phyloP scores from a whole-genome alignment of 2,888 invertebrate species.

The Andrena dorsata region DNA sequence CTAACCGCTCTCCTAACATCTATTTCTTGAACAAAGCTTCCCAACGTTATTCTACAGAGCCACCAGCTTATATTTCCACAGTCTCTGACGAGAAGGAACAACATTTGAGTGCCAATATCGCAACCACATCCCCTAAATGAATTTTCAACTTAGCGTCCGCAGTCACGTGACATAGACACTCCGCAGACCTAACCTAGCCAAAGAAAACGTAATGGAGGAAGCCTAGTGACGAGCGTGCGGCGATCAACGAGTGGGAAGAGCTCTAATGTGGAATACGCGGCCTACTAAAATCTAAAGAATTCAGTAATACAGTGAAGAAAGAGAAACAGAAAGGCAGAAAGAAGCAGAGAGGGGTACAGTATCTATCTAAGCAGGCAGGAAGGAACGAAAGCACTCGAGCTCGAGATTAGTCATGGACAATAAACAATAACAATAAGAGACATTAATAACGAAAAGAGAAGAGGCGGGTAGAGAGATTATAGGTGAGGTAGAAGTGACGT shows the following conservation, averaged over 20 bases:
- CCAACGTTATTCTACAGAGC: too few relatives aligned
- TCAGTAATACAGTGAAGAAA: constrained; percentile 18
- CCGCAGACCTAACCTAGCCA: not conserved
- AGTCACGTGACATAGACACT: constrained; percentile 24
- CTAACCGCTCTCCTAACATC: too few relatives aligned
- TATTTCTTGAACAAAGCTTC: too few relatives aligned
- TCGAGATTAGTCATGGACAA: constrained; percentile 53
- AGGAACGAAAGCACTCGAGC: constrained; percentile 65
- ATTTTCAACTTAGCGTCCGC: not conserved
- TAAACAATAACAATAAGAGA: constrained; percentile 61
- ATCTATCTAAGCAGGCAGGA: constrained; percentile 56
- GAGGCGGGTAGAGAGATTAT: constrained; percentile 79
- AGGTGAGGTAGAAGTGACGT: constrained; percentile 91
- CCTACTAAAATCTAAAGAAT: constrained; percentile 30
- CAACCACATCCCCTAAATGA: not conserved
- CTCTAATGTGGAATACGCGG: constrained; percentile 38
- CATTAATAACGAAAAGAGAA: constrained; percentile 63
- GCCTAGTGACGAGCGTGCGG: constrained; percentile 67
- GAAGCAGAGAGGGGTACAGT: constrained; percentile 14
- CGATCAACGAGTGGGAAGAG: constrained; percentile 50
- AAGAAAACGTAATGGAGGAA: constrained; percentile 30
- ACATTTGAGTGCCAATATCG: not conserved
- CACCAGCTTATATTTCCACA: too few relatives aligned
- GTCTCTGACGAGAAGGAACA: not conserved
- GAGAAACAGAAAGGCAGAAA: constrained; percentile 14